Conservation (phyloP, 2,113 vertebrate genomes). For the Cavia aperea region DNA sequence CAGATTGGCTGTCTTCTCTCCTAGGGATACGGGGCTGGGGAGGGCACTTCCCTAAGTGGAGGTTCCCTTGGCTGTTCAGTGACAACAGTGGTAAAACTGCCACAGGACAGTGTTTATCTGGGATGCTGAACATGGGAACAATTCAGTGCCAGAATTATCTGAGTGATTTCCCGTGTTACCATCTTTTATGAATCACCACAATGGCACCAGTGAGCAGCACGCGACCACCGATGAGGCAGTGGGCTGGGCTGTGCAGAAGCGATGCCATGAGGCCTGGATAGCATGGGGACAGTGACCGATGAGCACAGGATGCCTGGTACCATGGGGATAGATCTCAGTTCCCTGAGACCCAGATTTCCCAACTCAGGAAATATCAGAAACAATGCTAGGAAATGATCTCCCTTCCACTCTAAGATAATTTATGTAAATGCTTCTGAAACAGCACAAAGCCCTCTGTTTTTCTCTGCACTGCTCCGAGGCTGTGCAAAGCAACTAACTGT, state of each 20-base stretch:
- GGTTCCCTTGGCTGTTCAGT: not conserved
- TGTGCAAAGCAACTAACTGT: not conserved
- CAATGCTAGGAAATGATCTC: not conserved
- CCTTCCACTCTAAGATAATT: not conserved
- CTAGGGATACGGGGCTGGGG: not conserved
- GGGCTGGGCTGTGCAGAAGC: rapidly evolving
- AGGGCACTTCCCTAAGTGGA: not conserved
- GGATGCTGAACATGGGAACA: not conserved
- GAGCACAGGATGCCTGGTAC: not conserved
- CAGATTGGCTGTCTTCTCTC: not conserved
- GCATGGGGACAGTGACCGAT: rapidly evolving
- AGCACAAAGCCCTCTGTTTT: not conserved
- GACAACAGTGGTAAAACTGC: not conserved
- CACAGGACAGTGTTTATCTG: not conserved
- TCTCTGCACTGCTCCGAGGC: not conserved
- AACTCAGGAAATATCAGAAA: not conserved
- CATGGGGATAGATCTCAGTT: not conserved
- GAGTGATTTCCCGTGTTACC: not conserved
- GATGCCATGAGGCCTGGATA: not conserved
- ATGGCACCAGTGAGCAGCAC: not conserved
- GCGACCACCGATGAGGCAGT: rapidly evolving
- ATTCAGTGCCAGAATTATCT: not conserved
- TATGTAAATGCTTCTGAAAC: not conserved
- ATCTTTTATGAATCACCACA: not conserved
- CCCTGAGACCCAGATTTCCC: not conserved